Percentiles rank a stretch among this genome's conserved stretches.
phyloP scores from a whole-genome alignment of 1,140 invertebrate species.

The Cydia fagiglandana region DNA sequence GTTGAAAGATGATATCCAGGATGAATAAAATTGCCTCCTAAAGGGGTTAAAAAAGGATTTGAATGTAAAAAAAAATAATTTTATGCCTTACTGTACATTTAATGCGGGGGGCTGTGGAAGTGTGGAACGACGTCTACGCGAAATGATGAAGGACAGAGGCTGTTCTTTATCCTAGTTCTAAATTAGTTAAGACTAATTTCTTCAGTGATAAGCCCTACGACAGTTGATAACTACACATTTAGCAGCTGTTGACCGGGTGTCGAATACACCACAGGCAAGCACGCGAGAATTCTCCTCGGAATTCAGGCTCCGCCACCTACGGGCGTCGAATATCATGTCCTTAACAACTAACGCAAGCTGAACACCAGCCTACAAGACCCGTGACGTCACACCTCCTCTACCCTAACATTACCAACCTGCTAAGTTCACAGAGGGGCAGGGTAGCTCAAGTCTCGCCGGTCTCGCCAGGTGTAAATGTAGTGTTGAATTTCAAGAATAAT shows the following conservation, averaged over 20 bases:
- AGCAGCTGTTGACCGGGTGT: conserved; percentile 21
- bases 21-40: no score
- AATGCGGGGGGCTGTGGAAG: no score
- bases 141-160: no score
- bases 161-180: background rate
- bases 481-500: conserved; percentile 55
- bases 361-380: conserved; percentile 40
- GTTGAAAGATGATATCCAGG: no score
- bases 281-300: conserved; percentile 35
- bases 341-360: conserved; percentile 43
- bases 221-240: conserved; percentile 28
- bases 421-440: background rate
- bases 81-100: no score
- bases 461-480: conserved; percentile 47
- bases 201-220: background rate
- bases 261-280: conserved; percentile 25
- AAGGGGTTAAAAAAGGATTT: no score
- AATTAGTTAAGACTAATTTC: conserved; percentile 1
- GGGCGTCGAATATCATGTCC: conserved; percentile 42
- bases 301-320: conserved; percentile 39
- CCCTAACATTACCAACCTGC: background rate
- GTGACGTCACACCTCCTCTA: background rate
- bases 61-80: no score
- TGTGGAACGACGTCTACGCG: no score
- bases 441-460: conserved; percentile 35